Conservation (phyloP, 2,888 invertebrate species). For the Sarcophaga variegata region DNA sequence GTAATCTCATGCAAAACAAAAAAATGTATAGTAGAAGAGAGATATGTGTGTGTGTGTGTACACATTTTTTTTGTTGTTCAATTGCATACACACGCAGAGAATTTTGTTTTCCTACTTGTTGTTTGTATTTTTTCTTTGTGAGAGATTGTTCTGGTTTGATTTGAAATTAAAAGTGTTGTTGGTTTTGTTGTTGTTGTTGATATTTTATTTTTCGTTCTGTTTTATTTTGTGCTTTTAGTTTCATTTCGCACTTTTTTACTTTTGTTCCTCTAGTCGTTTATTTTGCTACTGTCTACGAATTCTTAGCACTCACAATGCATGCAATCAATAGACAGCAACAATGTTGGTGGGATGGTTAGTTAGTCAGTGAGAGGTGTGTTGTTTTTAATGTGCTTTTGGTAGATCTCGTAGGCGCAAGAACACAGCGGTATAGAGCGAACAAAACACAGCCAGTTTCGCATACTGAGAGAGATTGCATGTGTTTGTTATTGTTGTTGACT, state of each 20-base stretch:
- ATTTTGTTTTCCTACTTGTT: constrained; percentile 9
- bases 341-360: too few relatives aligned
- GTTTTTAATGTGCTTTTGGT: background rate
- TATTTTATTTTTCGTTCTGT: constrained; percentile 8
- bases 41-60: background rate
- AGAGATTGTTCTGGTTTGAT: constrained; percentile 8
- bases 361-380: background rate
- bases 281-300: constrained; percentile 41
- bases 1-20: constrained; percentile 25
- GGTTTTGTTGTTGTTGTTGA: background rate
- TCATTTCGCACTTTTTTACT: background rate
- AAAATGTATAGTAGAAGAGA: background rate
- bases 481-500: background rate
- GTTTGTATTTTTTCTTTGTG: constrained; percentile 5
- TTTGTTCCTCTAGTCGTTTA: background rate
- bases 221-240: background rate
- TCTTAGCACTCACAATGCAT: constrained; percentile 31
- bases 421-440: too few relatives aligned
- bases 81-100: constrained; percentile 20
- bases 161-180: background rate
- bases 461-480: too few relatives aligned
- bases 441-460: too few relatives aligned
- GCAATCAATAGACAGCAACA: constrained; percentile 6
- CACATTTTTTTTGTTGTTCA: background rate
- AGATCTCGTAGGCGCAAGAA: background rate